These are phyloP conservation scores for Nannoperca obscura DNA, from an alignment of 2,797 vertebrate species.

Conservation along the genomic window DNA sequence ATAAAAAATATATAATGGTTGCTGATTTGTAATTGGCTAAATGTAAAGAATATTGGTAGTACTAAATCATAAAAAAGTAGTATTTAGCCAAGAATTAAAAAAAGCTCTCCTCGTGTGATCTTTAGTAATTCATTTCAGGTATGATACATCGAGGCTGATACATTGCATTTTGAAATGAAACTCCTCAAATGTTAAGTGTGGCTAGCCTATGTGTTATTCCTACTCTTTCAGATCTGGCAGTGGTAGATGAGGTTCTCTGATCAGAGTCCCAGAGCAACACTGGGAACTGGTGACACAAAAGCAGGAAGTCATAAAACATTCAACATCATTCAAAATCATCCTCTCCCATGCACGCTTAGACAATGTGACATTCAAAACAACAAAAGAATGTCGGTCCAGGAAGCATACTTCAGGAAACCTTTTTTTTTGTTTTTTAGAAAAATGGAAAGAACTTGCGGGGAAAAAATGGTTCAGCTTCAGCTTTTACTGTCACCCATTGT, in stretches of 20 bases:
- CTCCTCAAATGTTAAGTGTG: slow-evolving; percentile 50
- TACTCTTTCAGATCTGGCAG: slow-evolving; percentile 46
- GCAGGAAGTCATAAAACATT: slow-evolving; percentile 87
- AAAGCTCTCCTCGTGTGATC: background rate
- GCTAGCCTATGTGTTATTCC: slow-evolving; percentile 34
- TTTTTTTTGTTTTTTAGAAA: slow-evolving; percentile 38
- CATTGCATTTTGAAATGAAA: slow-evolving; percentile 49
- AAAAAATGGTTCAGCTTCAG: slow-evolving; percentile 44
- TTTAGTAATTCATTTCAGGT: slow-evolving; percentile 35
- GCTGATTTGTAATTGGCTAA: background rate
- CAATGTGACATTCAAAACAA: slow-evolving; percentile 84
- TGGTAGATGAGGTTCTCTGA: slow-evolving; percentile 39
- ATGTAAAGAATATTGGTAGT: background rate
- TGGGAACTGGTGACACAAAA: slow-evolving; percentile 74
- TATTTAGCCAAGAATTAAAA: background rate
- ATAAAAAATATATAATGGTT: background rate
- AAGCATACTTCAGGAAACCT: slow-evolving; percentile 79
- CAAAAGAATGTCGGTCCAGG: slow-evolving; percentile 74
- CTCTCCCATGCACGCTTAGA: slow-evolving; percentile 71
- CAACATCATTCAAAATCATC: slow-evolving; percentile 83
- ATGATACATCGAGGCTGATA: slow-evolving; percentile 26
- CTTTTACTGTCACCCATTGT: slow-evolving; percentile 66
- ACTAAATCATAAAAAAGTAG: background rate
- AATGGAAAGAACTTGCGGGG: slow-evolving; percentile 38
- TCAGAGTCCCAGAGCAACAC: slow-evolving; percentile 57